phyloP scores from a whole-genome alignment of 1,140 invertebrate species.

The Vanessa atalanta region DNA sequence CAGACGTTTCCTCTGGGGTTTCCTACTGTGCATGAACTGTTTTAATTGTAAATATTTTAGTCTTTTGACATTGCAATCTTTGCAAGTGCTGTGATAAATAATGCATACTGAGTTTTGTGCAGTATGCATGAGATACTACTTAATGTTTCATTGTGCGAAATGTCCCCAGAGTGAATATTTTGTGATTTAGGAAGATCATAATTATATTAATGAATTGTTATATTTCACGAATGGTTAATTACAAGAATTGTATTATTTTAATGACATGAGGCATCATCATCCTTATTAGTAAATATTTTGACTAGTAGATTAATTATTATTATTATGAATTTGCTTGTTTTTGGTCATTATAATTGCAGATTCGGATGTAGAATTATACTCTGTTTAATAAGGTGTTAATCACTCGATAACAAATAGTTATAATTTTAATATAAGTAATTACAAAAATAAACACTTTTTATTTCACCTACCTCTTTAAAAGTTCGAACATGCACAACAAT shows the following conservation, averaged over 20 bases:
- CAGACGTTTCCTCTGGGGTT: conserved; percentile 51
- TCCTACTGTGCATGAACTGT: conserved; percentile 41
- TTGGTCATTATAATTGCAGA: conserved; percentile 50
- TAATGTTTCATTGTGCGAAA: conserved; percentile 43
- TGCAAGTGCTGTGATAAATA: conserved; percentile 74
- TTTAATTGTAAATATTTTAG: conserved; percentile 54
- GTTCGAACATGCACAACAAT: too few relatives aligned
- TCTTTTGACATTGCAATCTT: conserved; percentile 61
- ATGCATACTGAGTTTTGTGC: conserved; percentile 50
- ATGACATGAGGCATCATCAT: conserved; percentile 23
- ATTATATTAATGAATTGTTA: conserved; percentile 44
- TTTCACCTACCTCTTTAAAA: not conserved
- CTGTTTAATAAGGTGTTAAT: conserved; percentile 49
- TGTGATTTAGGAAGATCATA: conserved; percentile 44
- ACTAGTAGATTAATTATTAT: conserved; percentile 37
- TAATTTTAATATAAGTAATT: conserved; percentile 35
- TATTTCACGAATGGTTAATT: conserved; percentile 46
- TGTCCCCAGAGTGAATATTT: conserved; percentile 55
- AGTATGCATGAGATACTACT: conserved; percentile 45
- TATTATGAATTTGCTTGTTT: conserved; percentile 49
- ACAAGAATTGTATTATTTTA: conserved; percentile 31
- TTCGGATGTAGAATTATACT: conserved; percentile 55
- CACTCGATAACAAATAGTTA: conserved; percentile 35
- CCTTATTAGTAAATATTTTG: conserved; percentile 41
- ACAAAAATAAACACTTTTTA: conserved; percentile 23